Evolutionary conservation across 1,140 invertebrate species (phyloP).

Genomic region (Archivesica marissinica): DNA sequence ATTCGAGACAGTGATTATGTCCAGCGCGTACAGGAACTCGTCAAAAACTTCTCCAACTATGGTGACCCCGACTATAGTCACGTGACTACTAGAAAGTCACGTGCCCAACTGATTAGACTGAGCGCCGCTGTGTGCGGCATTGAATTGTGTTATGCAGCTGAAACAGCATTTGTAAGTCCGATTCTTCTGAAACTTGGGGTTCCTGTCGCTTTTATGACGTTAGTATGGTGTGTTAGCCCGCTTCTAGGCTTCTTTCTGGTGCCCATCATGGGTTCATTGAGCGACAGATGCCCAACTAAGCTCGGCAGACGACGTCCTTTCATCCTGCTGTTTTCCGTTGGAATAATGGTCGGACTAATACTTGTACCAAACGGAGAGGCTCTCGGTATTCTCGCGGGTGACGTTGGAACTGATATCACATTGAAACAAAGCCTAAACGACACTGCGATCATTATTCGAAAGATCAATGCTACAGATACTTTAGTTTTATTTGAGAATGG

Average conservation of each 20-base stretch:
- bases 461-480: conserved; percentile 43
- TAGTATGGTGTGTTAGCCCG: conserved; percentile 95
- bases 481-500: conserved; percentile 47
- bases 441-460: conserved; percentile 14
- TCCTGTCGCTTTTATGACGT: conserved; percentile 94
- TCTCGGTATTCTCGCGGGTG: conserved; percentile 92
- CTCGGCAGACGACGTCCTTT: conserved; percentile 95
- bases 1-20: conserved; percentile 66
- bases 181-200: conserved; percentile 96
- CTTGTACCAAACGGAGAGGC: conserved; percentile 94
- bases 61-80: conserved; percentile 55
- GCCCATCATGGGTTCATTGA: conserved; percentile 95
- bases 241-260: conserved; percentile 94
- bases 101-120: conserved; percentile 92
- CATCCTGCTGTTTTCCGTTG: conserved; percentile 94
- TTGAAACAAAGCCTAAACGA: not conserved
- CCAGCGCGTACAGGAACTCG: conserved; percentile 61
- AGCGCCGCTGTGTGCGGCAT: conserved; percentile 98
- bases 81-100: conserved; percentile 87
- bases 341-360: conserved; percentile 88
- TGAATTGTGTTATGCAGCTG: conserved; percentile 98
- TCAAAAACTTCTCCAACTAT: conserved; percentile 48
- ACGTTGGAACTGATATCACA: conserved; percentile 80
- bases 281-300: conserved; percentile 92
- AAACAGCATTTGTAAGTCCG: conserved; percentile 98